Evolutionary conservation across 2,888 invertebrate species (phyloP).

Genomic region (Deilephila elpenor): DNA sequence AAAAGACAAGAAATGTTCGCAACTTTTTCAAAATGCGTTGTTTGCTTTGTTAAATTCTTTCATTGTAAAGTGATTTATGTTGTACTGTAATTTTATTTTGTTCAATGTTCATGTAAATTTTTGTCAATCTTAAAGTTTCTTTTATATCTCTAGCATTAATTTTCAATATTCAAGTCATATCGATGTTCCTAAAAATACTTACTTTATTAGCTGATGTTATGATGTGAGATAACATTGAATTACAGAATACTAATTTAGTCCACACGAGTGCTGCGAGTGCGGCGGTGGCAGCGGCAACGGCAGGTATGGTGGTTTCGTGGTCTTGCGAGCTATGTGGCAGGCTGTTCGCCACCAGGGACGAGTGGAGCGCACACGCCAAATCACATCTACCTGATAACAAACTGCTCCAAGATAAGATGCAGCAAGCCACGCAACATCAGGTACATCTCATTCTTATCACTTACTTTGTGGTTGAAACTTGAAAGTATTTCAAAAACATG

Average conservation of each 20-base stretch:
- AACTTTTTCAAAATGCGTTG: constrained; percentile 21
- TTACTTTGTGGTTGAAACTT: constrained; percentile 8
- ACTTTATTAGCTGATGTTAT: neutral
- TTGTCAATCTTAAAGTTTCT: neutral
- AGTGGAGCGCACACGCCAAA: constrained; percentile 91
- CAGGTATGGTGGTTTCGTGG: constrained; percentile 87
- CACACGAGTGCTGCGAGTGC: constrained; percentile 79
- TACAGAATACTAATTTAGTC: constrained; percentile 77
- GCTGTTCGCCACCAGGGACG: constrained; percentile 89
- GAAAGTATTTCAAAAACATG: too few species aligned
- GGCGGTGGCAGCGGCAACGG: constrained; percentile 76
- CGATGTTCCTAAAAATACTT: neutral
- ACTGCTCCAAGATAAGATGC: constrained; percentile 77
- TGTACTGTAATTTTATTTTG: constrained; percentile 1
- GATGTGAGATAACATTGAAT: neutral
- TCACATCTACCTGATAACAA: constrained; percentile 86
- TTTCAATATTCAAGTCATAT: neutral
- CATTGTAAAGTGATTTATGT: constrained; percentile 17
- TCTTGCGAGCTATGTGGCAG: constrained; percentile 90
- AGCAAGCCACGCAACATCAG: constrained; percentile 78
- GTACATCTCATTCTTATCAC: constrained; percentile 44
- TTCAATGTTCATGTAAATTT: neutral
- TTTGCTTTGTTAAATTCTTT: constrained; percentile 11
- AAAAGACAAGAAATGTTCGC: constrained; percentile 20
- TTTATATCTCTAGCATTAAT: neutral